phyloP scores from a whole-genome alignment of 2,113 vertebrate genomes.

The Mellivora capensis region DNA sequence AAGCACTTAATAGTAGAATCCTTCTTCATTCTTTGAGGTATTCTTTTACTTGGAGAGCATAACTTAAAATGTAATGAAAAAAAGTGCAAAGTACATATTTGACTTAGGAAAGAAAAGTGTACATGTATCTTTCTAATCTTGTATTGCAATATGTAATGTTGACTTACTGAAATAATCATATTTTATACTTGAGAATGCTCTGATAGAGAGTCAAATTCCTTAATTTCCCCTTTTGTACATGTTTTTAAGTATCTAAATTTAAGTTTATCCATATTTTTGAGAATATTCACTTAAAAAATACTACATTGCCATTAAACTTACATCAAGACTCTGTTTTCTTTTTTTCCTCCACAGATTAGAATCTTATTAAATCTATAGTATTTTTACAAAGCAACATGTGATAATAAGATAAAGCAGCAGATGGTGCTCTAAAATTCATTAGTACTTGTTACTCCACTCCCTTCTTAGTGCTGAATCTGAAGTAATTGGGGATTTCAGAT shows the following conservation, averaged over 20 bases:
- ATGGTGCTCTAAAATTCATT: background rate
- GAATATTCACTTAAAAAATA: background rate
- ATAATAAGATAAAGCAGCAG: slow-evolving; percentile 4
- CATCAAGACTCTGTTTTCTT: background rate
- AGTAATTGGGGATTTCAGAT: background rate
- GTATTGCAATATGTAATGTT: background rate
- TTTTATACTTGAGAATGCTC: background rate
- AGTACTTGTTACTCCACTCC: background rate
- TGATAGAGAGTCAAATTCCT: background rate
- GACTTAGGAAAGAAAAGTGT: background rate
- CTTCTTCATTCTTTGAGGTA: background rate
- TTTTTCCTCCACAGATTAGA: background rate
- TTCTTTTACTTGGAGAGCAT: background rate
- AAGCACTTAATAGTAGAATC: background rate
- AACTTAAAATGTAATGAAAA: background rate
- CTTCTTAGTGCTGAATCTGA: background rate
- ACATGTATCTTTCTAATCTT: background rate
- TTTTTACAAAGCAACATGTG: slow-evolving; percentile 17
- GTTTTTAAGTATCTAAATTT: background rate
- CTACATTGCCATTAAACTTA: background rate
- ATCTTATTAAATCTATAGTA: background rate
- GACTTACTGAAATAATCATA: background rate
- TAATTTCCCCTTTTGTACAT: background rate
- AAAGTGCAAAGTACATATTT: background rate
- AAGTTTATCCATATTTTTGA: background rate